Percentiles rank a stretch among this genome's conserved stretches.
These are phyloP conservation scores for Oppia nitens DNA, from an alignment of 1,140 invertebrate genomes.

Conservation along the genomic window DNA sequence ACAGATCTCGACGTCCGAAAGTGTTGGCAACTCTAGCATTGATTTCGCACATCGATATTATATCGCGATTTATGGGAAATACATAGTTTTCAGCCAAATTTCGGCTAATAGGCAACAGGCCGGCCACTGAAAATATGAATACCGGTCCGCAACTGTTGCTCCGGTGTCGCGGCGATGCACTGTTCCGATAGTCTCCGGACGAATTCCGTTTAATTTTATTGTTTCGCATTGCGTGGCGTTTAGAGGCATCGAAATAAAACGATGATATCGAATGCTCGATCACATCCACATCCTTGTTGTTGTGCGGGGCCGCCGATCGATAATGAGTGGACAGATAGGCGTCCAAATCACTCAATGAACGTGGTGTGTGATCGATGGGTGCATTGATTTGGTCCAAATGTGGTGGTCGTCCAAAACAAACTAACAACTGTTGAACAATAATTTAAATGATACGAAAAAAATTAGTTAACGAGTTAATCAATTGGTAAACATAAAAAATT, in stretches of 20 bases:
- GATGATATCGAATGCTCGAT: conserved; percentile 28
- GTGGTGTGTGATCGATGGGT: conserved; percentile 45
- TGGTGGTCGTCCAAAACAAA: conserved; percentile 64
- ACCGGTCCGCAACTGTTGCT: conserved; percentile 32
- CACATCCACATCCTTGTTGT: conserved; percentile 17
- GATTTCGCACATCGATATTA: conserved; percentile 50
- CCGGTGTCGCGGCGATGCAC: background rate
- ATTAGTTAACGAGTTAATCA: too few relatives aligned
- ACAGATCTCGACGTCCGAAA: conserved; percentile 56
- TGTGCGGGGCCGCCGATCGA: background rate
- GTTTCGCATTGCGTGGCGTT: background rate
- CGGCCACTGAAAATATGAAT: conserved; percentile 61
- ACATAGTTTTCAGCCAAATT: conserved; percentile 66
- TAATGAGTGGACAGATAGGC: conserved; percentile 29
- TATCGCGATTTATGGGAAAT: conserved; percentile 40
- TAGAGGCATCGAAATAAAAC: conserved; percentile 38
- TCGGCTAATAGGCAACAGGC: conserved; percentile 55
- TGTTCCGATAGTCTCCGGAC: background rate
- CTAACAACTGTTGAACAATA: too few relatives aligned
- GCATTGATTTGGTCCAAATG: conserved; percentile 44
- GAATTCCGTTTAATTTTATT: background rate
- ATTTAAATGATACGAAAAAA: too few relatives aligned
- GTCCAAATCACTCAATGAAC: conserved; percentile 56
- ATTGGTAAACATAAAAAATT: too few relatives aligned
- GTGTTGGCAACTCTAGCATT: conserved; percentile 57